Conservation (phyloP, 2,888 invertebrate species). For the Lithophane socia region DNA sequence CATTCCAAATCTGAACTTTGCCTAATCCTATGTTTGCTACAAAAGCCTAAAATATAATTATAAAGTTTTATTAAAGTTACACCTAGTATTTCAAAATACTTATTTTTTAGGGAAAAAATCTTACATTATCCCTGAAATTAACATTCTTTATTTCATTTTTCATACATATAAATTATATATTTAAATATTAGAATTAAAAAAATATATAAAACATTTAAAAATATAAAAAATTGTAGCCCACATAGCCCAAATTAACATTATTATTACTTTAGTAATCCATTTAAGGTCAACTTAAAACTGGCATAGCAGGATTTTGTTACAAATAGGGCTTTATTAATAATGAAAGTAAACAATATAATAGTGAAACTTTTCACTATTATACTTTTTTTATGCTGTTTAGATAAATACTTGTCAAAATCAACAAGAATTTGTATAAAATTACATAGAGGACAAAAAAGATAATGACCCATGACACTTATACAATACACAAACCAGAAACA, state of each 20-base stretch:
- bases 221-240: no score
- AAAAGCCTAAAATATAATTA: background rate
- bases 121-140: no score
- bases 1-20: conserved; percentile 5
- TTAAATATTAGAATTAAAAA: no score
- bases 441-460: background rate
- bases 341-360: background rate
- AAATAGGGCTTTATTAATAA: background rate
- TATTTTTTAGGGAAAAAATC: background rate
- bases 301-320: background rate
- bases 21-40: background rate
- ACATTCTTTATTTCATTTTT: no score
- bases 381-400: no score
- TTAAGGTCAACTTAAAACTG: background rate
- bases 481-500: background rate
- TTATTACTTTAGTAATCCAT: background rate
- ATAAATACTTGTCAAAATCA: background rate
- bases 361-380: no score
- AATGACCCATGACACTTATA: background rate
- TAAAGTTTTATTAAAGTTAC: background rate
- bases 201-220: no score
- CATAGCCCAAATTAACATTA: no score
- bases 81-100: background rate
- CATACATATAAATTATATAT: no score
- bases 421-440: background rate